Percentiles rank a stretch among this genome's conserved stretches.
phyloP scores from a whole-genome alignment of 2,888 invertebrate species.

The Dastarcus helophoroides region DNA sequence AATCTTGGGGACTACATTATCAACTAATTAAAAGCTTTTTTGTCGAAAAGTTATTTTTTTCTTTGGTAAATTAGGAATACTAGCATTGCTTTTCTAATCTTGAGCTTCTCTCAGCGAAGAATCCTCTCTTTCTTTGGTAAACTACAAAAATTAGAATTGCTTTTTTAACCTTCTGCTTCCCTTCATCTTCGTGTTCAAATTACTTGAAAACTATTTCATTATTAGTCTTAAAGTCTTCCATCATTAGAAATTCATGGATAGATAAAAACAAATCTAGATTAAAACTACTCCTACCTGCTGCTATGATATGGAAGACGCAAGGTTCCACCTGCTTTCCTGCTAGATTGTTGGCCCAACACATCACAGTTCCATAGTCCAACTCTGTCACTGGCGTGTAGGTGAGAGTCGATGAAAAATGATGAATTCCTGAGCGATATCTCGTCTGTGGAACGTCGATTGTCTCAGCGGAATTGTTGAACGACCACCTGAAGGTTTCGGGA shows the following conservation, averaged over 20 bases:
- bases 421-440: constrained; percentile 46
- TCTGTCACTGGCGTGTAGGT: constrained; percentile 67
- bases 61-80: no score
- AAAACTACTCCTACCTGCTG: constrained; percentile 46
- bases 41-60: no score
- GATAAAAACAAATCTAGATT: no score
- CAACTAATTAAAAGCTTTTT: constrained; percentile 1
- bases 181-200: no score
- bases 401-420: constrained; percentile 51
- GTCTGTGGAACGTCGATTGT: constrained; percentile 61
- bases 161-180: no score
- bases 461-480: constrained; percentile 80
- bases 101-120: no score
- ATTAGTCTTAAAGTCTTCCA: no score
- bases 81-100: no score
- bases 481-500: constrained; percentile 76
- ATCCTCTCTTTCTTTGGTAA: no score
- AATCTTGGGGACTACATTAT: not conserved
- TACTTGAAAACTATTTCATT: no score
- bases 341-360: constrained; percentile 61
- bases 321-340: constrained; percentile 63
- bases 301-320: constrained; percentile 63
- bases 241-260: no score
- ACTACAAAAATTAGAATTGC: no score
- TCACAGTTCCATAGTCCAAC: constrained; percentile 60